A percentile compares a stretch with the other conserved stretches of the same genome.
Conservation (phyloP, 1,140 invertebrate genomes). For the Oreohelix idahoensis region DNA sequence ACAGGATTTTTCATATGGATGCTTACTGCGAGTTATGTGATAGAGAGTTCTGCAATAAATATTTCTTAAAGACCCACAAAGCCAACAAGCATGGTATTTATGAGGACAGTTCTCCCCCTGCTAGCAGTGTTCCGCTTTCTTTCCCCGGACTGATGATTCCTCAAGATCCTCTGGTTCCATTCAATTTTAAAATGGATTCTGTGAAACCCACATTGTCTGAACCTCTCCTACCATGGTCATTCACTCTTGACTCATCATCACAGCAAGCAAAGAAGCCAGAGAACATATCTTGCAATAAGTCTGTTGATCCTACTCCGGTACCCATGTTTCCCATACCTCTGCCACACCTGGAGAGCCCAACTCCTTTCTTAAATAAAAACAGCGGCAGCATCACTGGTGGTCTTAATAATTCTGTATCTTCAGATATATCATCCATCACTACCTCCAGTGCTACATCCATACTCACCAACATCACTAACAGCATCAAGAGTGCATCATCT, state of each 20-base stretch:
- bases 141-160: conserved; percentile 32
- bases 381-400: conserved; percentile 1
- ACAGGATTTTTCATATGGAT: conserved; percentile 78
- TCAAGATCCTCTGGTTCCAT: conserved; percentile 20
- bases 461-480: conserved; percentile 40
- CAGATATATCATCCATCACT: neutral
- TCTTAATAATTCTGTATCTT: too few species aligned
- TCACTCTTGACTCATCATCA: conserved; percentile 43
- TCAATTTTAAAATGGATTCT: conserved; percentile 40
- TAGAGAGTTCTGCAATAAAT: conserved; percentile 76
- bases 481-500: conserved; percentile 30
- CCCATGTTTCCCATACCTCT: conserved; percentile 28
- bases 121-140: conserved; percentile 37
- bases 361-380: conserved; percentile 28
- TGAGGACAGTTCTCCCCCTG: conserved; percentile 56
- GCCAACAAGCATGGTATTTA: conserved; percentile 97
- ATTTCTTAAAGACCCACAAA: conserved; percentile 94
- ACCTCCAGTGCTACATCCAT: conserved; percentile 40
- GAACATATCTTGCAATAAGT: neutral
- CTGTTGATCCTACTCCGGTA: neutral
- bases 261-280: conserved; percentile 13
- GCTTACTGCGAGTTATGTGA: conserved; percentile 85
- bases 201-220: conserved; percentile 44
- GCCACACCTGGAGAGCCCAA: conserved; percentile 36
- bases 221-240: conserved; percentile 46